These are phyloP conservation scores for Hypotaenidia philippensis DNA, from an alignment of 2,797 vertebrate species.

Conservation along the genomic window DNA sequence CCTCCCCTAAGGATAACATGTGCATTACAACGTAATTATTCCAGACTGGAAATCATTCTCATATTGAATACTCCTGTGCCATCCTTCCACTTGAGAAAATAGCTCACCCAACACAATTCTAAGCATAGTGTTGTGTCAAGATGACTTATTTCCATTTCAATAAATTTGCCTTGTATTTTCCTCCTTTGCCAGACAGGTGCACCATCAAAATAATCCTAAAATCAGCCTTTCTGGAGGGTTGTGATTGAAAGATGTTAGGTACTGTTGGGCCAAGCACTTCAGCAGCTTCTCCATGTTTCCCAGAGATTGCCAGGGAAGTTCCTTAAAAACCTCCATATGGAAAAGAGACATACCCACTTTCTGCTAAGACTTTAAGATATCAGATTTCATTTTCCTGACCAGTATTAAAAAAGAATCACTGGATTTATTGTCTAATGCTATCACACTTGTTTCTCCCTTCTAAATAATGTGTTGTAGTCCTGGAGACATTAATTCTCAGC, in stretches of 20 bases:
- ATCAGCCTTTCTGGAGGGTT: background rate
- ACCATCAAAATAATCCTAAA: background rate
- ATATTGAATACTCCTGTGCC: background rate
- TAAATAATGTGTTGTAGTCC: background rate
- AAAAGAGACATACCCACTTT: background rate
- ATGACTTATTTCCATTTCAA: background rate
- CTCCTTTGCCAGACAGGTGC: background rate
- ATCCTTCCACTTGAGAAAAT: background rate
- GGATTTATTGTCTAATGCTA: background rate
- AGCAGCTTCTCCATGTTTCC: background rate
- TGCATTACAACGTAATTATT: background rate
- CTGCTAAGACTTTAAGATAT: background rate
- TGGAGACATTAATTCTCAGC: background rate
- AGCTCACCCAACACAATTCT: background rate
- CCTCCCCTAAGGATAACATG: background rate
- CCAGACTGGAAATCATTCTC: background rate
- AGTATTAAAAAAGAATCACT: background rate
- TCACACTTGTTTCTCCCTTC: background rate
- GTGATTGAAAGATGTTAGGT: background rate
- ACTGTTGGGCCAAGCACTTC: fast-evolving
- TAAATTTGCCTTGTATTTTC: background rate
- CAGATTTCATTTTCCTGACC: background rate
- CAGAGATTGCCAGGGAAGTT: background rate
- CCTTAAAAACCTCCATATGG: background rate
- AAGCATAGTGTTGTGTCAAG: background rate